Evolutionary conservation across 2,113 vertebrate genomes (phyloP).

Genomic region (Dipodomys spectabilis): DNA sequence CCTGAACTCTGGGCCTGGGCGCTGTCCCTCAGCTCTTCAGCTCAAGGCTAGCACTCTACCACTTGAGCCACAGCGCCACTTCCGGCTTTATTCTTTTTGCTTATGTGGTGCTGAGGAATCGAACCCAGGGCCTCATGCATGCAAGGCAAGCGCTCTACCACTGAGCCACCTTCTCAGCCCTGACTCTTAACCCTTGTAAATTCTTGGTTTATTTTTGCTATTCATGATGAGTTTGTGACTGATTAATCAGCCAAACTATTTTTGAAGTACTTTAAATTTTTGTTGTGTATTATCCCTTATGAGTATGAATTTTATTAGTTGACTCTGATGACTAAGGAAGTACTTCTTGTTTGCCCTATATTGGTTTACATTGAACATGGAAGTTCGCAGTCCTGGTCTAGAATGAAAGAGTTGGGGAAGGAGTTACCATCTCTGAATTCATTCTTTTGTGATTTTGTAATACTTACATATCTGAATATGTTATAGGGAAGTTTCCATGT

Average conservation of each 20-base stretch:
- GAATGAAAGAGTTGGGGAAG: constrained; percentile 1
- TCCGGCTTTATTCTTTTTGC: too few species aligned
- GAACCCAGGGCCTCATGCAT: too few species aligned
- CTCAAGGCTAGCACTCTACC: too few species aligned
- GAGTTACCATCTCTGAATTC: not conserved
- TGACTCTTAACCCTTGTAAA: not conserved
- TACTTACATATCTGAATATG: not conserved
- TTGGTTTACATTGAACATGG: not conserved
- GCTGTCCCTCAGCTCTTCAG: too few species aligned
- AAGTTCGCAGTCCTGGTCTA: not conserved
- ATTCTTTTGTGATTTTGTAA: constrained; percentile 12
- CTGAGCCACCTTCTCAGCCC: too few species aligned
- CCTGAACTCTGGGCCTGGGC: too few species aligned
- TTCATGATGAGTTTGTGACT: not conserved
- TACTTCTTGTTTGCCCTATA: not conserved
- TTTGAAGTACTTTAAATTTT: constrained; percentile 12
- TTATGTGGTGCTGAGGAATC: too few species aligned
- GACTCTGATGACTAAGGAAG: not conserved
- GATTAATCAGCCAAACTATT: not conserved
- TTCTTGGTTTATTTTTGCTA: constrained; percentile 26
- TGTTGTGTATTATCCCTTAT: not conserved
- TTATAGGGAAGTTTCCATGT: not conserved
- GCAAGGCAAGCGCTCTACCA: too few species aligned
- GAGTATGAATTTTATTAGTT: not conserved
- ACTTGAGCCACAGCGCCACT: too few species aligned